A percentile compares a stretch with the other conserved stretches of the same genome.
phyloP scores from a whole-genome alignment of 2,888 invertebrate genomes.

The Adelphocoris suturalis region DNA sequence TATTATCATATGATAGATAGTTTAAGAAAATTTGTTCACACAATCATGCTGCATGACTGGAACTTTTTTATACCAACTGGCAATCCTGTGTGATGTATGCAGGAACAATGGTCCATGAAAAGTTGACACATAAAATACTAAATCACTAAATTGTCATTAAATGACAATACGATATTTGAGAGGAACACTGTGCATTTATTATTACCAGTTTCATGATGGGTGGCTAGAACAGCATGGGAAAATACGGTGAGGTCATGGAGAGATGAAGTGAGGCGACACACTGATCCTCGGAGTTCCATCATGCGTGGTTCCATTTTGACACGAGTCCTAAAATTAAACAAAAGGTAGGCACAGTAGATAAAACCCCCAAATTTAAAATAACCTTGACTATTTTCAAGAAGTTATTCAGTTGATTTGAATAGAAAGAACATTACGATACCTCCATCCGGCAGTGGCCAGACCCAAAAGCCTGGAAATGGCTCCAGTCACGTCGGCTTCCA shows the following conservation, averaged over 20 bases:
- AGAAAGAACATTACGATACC: conserved; percentile 19
- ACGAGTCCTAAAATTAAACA: conserved; percentile 86
- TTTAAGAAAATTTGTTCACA: too few species aligned
- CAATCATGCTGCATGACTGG: too few species aligned
- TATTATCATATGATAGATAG: too few species aligned
- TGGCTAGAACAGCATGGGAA: conserved; percentile 70
- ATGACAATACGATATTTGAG: too few species aligned
- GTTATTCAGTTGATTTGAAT: neutral
- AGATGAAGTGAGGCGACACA: conserved; percentile 87
- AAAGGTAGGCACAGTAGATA: neutral
- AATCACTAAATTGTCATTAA: too few species aligned
- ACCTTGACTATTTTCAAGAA: neutral
- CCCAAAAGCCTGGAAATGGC: conserved; percentile 89
- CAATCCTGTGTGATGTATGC: too few species aligned
- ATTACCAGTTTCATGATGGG: conserved; percentile 72
- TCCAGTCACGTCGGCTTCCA: conserved; percentile 89
- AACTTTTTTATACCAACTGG: too few species aligned
- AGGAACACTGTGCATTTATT: too few species aligned
- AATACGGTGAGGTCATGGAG: conserved; percentile 90
- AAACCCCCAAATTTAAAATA: neutral
- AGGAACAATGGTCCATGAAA: too few species aligned
- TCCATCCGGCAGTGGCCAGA: conserved; percentile 90
- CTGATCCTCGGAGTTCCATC: conserved; percentile 91
- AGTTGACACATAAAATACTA: too few species aligned
- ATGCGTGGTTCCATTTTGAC: conserved; percentile 88